Percentiles rank a stretch among this genome's conserved stretches.
Evolutionary conservation across 1,140 invertebrate genomes (phyloP).

Genomic region (Diachasma alloeum): DNA sequence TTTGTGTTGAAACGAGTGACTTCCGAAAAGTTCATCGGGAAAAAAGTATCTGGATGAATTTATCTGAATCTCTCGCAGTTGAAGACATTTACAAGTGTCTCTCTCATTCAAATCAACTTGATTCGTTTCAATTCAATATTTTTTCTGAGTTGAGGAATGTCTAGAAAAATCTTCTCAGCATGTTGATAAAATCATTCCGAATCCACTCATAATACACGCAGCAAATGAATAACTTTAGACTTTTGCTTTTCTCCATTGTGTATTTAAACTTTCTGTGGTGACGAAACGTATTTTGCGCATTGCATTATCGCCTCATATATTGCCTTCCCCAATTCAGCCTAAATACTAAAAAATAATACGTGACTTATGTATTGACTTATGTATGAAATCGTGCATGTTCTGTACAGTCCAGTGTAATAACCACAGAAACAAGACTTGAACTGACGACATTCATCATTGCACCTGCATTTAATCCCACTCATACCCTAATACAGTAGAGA

Average conservation of each 20-base stretch:
- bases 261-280: not conserved
- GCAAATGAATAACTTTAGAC: not conserved
- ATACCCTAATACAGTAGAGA: not conserved
- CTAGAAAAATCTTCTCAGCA: no score
- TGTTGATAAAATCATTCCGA: no score
- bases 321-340: conserved; percentile 59
- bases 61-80: no score
- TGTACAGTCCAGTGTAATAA: not conserved
- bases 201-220: no score
- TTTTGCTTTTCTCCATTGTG: not conserved
- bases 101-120: no score
- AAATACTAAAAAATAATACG: conserved; percentile 16
- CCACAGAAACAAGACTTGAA: not conserved
- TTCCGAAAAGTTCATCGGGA: no score
- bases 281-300: not conserved
- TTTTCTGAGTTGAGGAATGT: no score
- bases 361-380: not conserved
- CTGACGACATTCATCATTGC: not conserved
- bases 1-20: no score
- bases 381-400: not conserved
- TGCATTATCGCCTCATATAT: conserved; percentile 52
- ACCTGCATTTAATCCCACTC: not conserved
- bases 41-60: no score
- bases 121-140: no score
- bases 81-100: no score